Conservation (phyloP, 37 sponge, comb jelly and placozoan genomes). For the Ephydatia muelleri region DNA sequence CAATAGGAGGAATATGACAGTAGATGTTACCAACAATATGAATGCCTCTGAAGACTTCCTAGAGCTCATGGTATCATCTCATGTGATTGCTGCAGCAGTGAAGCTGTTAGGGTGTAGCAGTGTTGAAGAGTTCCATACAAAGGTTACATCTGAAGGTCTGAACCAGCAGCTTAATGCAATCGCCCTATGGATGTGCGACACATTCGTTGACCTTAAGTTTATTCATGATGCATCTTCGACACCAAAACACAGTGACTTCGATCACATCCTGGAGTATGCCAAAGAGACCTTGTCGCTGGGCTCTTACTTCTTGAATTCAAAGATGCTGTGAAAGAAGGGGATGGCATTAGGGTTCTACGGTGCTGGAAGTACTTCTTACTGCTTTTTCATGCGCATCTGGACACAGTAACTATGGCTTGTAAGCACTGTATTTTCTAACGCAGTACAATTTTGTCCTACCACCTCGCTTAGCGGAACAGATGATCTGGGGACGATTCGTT, state of each 20-base stretch:
- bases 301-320: neutral
- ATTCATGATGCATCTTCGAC: neutral
- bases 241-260: neutral
- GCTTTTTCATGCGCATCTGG: neutral
- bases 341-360: neutral
- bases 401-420: conserved; percentile 7
- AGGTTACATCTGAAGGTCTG: too few relatives aligned
- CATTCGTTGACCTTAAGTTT: neutral
- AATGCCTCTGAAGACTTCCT: neutral
- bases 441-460: neutral
- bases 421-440: neutral
- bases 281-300: neutral
- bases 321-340: neutral
- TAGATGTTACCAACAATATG: neutral
- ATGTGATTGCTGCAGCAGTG: neutral
- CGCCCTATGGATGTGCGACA: too few relatives aligned
- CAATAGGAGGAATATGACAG: neutral
- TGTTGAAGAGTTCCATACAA: neutral
- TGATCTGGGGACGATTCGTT: conserved; percentile 2
- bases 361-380: neutral
- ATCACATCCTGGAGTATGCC: neutral
- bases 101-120: neutral
- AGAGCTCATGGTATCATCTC: too few relatives aligned
- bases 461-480: neutral
- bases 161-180: too few relatives aligned